These are phyloP conservation scores for Xestia ashworthii DNA, from an alignment of 2,888 invertebrate species.

Conservation along the genomic window DNA sequence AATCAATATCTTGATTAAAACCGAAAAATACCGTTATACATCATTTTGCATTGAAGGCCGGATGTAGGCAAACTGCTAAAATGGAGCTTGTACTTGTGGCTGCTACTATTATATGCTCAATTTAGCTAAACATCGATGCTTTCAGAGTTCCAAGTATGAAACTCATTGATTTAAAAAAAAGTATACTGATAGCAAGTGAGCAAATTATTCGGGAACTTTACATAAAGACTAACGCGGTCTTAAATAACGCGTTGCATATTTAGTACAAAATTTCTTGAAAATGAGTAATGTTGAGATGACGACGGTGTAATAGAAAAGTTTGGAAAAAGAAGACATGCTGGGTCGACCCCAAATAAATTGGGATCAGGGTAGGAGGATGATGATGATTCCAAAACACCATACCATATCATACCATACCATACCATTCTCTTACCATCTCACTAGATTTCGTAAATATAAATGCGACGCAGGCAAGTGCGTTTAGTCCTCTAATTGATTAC, in stretches of 20 bases:
- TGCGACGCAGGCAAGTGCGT: not conserved
- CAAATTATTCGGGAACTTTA: not conserved
- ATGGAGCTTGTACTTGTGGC: constrained; percentile 11
- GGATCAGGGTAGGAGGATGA: too few species aligned
- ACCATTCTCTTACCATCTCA: not conserved
- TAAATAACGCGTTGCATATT: not conserved
- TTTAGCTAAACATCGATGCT: not conserved
- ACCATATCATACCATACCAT: too few species aligned
- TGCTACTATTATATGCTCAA: constrained; percentile 18
- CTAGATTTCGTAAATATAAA: constrained; percentile 20
- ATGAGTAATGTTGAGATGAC: too few species aligned
- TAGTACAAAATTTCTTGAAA: constrained; percentile 1
- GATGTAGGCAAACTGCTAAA: not conserved
- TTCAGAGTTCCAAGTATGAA: not conserved
- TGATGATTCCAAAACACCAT: too few species aligned
- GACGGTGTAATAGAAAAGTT: too few species aligned
- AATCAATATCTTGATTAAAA: constrained; percentile 8
- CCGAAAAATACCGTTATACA: not conserved
- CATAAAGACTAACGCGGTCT: too few species aligned
- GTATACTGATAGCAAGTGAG: not conserved
- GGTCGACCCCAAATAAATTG: too few species aligned
- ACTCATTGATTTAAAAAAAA: not conserved
- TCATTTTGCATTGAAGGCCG: not conserved
- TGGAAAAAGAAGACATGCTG: too few species aligned
- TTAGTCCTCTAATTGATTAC: constrained; percentile 1